Conservation (phyloP, 1,140 invertebrate genomes). For the Anastrepha ludens region DNA sequence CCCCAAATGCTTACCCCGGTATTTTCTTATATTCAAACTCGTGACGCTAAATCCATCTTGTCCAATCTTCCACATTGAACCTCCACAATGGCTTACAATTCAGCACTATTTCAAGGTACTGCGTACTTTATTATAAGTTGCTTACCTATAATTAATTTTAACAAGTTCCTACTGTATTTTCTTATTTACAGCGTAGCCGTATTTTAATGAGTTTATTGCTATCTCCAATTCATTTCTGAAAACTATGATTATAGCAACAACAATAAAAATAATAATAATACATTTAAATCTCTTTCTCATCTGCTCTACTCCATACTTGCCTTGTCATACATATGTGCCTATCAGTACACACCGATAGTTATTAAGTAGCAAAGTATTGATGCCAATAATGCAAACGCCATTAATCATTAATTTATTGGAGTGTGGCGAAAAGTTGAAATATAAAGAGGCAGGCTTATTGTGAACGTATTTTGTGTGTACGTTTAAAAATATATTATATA, state of each 20-base stretch:
- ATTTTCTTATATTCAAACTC: no score
- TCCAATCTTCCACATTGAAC: no score
- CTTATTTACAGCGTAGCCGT: background rate
- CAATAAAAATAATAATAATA: background rate
- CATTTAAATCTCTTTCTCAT: background rate
- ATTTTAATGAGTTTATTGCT: conserved; percentile 29
- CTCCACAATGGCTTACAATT: no score
- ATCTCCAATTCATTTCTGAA: background rate
- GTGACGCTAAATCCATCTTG: no score
- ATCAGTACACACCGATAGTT: background rate
- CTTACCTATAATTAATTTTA: background rate
- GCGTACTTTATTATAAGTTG: no score
- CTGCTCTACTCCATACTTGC: background rate
- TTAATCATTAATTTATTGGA: conserved; percentile 42
- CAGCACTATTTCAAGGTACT: no score
- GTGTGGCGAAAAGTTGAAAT: conserved; percentile 19
- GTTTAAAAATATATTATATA: background rate
- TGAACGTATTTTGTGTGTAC: background rate
- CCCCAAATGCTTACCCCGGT: no score
- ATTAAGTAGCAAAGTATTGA: background rate
- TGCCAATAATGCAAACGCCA: background rate
- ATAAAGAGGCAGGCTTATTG: background rate
- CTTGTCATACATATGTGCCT: background rate
- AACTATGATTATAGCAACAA: conserved; percentile 17
- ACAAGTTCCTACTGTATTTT: background rate